Evolutionary conservation across 2,797 vertebrate genomes (phyloP).

Genomic region (Tamandua tetradactyla): DNA sequence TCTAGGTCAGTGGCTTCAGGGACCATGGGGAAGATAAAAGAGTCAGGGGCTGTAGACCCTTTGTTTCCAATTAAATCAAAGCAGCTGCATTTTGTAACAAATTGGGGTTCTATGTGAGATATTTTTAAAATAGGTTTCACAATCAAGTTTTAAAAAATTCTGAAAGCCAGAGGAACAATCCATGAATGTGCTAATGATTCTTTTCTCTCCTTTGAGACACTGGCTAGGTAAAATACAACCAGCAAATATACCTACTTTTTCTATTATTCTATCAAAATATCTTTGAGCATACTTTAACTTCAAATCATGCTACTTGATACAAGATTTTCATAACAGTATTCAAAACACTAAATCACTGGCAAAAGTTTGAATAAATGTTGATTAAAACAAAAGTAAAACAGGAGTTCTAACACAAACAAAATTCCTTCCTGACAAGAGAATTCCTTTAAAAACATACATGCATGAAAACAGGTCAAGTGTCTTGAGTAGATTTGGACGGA

Average conservation of each 20-base stretch:
- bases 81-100: not conserved
- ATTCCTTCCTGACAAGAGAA: not conserved
- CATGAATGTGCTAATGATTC: not conserved
- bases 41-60: not conserved
- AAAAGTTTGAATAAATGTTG: not conserved
- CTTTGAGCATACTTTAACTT: not conserved
- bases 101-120: not conserved
- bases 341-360: not conserved
- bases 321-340: slow-evolving; percentile 7
- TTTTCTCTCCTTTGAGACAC: not conserved
- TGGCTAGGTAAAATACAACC: not conserved
- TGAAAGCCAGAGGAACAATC: not conserved
- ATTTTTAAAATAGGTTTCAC: not conserved
- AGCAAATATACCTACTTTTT: not conserved
- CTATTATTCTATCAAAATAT: not conserved
- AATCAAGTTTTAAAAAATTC: not conserved
- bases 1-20: not conserved
- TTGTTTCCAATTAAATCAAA: not conserved
- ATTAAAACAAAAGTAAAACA: slow-evolving; percentile 3
- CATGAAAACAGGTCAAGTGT: not conserved
- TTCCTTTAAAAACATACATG: not conserved
- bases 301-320: not conserved
- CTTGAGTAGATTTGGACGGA: not conserved
- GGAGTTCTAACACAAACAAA: not conserved
- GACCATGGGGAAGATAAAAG: not conserved